A percentile compares a stretch with the other conserved stretches of the same genome.
These are phyloP conservation scores for Anolis carolinensis DNA, from an alignment of 2,113 vertebrate species.

Conservation along the genomic window DNA sequence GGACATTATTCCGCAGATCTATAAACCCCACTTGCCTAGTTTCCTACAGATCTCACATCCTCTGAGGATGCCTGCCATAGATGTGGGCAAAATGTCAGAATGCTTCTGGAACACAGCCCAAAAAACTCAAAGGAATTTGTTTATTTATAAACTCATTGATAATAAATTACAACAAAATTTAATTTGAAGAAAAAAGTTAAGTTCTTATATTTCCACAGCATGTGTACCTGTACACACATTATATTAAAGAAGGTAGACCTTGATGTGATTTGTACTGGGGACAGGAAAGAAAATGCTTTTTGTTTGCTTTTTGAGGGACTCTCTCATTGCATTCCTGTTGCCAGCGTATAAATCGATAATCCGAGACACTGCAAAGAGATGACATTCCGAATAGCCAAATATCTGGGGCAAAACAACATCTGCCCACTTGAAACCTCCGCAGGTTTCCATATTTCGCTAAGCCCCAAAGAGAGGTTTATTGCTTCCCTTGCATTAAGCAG, in stretches of 20 bases:
- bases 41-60: too few species aligned
- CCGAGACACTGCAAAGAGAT: conserved; percentile 8
- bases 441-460: neutral
- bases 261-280: neutral
- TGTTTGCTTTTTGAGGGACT: conserved; percentile 2
- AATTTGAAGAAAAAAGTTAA: too few species aligned
- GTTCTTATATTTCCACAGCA: neutral
- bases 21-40: too few species aligned
- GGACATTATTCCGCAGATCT: too few species aligned
- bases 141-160: too few species aligned
- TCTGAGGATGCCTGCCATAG: too few species aligned
- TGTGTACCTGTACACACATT: too few species aligned
- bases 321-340: neutral
- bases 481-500: conserved; percentile 19
- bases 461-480: neutral
- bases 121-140: too few species aligned
- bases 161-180: too few species aligned
- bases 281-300: neutral
- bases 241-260: neutral
- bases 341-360: conserved; percentile 22
- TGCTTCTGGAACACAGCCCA: too few species aligned
- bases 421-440: neutral
- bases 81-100: too few species aligned
- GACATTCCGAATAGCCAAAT: neutral
- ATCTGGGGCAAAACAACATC: conserved; percentile 34